Evolutionary conservation across 2,797 vertebrate genomes (phyloP).

Genomic region (Dendrocincla fuliginosa): DNA sequence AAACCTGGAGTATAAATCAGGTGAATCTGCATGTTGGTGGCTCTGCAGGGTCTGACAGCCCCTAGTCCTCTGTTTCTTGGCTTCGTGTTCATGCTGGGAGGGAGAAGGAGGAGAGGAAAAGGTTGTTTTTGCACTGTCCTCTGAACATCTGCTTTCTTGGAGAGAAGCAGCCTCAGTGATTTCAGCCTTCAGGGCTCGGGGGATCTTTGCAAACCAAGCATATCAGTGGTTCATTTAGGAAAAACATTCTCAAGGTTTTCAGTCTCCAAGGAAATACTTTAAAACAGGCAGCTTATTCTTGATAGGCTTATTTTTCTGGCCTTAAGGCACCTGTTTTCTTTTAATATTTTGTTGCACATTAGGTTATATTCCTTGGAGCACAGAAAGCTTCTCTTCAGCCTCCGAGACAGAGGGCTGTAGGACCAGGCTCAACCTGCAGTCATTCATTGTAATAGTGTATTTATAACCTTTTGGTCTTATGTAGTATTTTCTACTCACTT

Average conservation of each 20-base stretch:
- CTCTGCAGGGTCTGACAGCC: background rate
- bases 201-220: slow-evolving; percentile 71
- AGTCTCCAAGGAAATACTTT: slow-evolving; percentile 58
- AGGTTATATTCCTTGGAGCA: slow-evolving; percentile 52
- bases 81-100: background rate
- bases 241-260: slow-evolving; percentile 61
- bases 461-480: background rate
- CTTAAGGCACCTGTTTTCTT: slow-evolving; percentile 63
- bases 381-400: slow-evolving; percentile 26
- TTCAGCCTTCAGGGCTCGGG: slow-evolving; percentile 55
- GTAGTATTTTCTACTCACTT: background rate
- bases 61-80: background rate
- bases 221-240: slow-evolving; percentile 64
- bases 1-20: background rate
- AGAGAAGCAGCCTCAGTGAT: slow-evolving; percentile 56
- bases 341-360: slow-evolving; percentile 65
- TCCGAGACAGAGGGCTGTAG: background rate
- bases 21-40: background rate
- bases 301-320: slow-evolving; percentile 18
- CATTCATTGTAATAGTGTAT: background rate
- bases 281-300: slow-evolving; percentile 61
- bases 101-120: background rate
- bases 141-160: slow-evolving; percentile 66
- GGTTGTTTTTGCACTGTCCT: slow-evolving; percentile 34
- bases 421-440: background rate